A percentile compares a stretch with the other conserved stretches of the same genome.
phyloP scores from a whole-genome alignment of 2,113 vertebrate genomes.

The Megatriorchis doriae region DNA sequence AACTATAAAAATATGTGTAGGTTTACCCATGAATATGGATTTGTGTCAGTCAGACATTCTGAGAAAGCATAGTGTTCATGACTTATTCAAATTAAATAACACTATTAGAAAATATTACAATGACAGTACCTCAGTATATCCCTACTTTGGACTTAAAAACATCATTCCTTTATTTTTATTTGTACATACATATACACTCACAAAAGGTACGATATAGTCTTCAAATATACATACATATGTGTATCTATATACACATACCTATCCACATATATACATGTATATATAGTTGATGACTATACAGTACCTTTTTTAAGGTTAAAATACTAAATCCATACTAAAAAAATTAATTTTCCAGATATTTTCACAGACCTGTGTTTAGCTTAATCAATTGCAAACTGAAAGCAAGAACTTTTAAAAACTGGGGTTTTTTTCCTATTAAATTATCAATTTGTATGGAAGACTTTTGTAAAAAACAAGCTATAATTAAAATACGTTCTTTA shows the following conservation, averaged over 20 bases:
- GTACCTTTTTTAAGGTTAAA: neutral
- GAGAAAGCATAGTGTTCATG: neutral
- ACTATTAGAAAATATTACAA: neutral
- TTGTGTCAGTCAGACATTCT: neutral
- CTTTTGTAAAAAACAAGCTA: neutral
- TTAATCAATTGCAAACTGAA: neutral
- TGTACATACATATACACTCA: neutral
- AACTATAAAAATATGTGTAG: slow-evolving; percentile 2
- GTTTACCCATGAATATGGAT: neutral
- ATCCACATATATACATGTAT: neutral
- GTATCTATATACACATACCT: neutral
- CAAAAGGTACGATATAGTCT: neutral
- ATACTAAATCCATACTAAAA: neutral
- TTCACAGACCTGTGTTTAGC: neutral
- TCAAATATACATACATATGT: neutral
- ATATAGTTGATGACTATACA: neutral
- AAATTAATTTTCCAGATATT: neutral
- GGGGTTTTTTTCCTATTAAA: neutral
- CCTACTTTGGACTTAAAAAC: neutral
- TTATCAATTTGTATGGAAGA: neutral
- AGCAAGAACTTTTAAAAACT: neutral
- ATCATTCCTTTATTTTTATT: neutral
- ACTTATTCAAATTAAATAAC: neutral
- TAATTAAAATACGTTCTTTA: neutral
- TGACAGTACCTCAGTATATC: neutral